Base-by-base conservation (phyloP, 64 coral and sea anemone genomes). In the Astreopora myriophthalma region DNA sequence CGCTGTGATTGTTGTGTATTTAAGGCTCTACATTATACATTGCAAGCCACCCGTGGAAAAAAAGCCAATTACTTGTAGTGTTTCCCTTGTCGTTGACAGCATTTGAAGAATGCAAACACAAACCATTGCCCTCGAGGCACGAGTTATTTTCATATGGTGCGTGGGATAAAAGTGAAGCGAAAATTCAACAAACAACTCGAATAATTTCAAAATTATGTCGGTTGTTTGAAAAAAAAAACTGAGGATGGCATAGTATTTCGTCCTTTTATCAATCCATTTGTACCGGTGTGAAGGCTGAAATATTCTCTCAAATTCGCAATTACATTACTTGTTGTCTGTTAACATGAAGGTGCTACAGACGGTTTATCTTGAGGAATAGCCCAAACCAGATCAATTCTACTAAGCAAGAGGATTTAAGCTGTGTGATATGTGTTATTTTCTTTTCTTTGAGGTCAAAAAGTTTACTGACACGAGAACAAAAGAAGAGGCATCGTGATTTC, bases 101-200 rank as follows among this genome's bases (percentile, higher is more conserved):
- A 83, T 83, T 61, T 65, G 33, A 83, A 83, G 79, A 83, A 83
- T 64, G 79, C 79, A 83, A 83, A 83, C 75, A 83, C 33, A 83
- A 37, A 6, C 34, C 52, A 26, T 83, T 83, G 79, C 79, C 79
- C 57, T 23, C 8, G 36, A 65, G 79, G 79, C 55, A 83, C 16
- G 49, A 34, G 17, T 65, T 83, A 63, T 65, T 63, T 83, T 83
- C 57, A 65, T 16, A 83, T 9, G 20, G 34, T 83, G 57, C 57
- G 79, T 83, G 57, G 79, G 79, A 83, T 82, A 39, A 64, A 64
- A 83, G 58, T 24, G 11, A 83, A 83, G n/a, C 52, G 73, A 83
- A 83, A 25, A 36, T 65, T 83, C 20, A 64, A 83, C 22, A 83
- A 83, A 36, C 32, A 83, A 63, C 28, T 60, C 37, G 36, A 83